Base-by-base conservation (phyloP, 2,113 vertebrate genomes). In the Tetrao urogallus region DNA sequence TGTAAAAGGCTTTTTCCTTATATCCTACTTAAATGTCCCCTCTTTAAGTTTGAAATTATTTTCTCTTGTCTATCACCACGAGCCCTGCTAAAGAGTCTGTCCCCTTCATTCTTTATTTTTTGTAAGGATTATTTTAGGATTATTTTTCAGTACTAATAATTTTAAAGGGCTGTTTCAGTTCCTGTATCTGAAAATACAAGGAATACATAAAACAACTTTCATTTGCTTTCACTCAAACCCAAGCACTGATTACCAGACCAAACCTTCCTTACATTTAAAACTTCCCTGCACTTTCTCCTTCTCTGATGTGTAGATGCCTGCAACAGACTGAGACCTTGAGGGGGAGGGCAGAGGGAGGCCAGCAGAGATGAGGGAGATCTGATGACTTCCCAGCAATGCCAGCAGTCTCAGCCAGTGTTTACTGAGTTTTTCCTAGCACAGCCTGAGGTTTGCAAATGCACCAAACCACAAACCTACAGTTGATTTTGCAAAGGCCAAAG, bases 401-500 rank as follows among this genome's bases (percentile, higher is more conserved):
- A 79, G 69, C 38, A 58, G 43, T 9, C 82, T 85, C 84, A 76
- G 17, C 67, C 88, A 43, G 32, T 56, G 58, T 94, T 91, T 91
- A 71, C 60, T 95, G 76, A 76, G 0, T 72, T 88, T 84, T 86
- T 69, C 40, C 61, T 45, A 73, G n/a, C 1, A 0, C 8, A 38
- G 61, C 78, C 91, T 70, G 64, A 81, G 61, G 76, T 92, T 89
- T 95, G 52, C 74, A 89, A 92, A 82, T 32, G 60, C 67, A 90
- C 84, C 71, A 91, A 94, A 89, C 82, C 61, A 2, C 80, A 88
- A 81, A 75, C 8, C 47, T 43, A 58, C 74, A 60, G 45, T 5
- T 89, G 79, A 88, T 65, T 89, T 83, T 93, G 61, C 79, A 93
- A 88, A 94, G 78, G 76, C 69, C 73, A 52, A 77, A 58, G 57